Conservation (phyloP, 2,113 vertebrate species). For the Ceyx melanurus region DNA sequence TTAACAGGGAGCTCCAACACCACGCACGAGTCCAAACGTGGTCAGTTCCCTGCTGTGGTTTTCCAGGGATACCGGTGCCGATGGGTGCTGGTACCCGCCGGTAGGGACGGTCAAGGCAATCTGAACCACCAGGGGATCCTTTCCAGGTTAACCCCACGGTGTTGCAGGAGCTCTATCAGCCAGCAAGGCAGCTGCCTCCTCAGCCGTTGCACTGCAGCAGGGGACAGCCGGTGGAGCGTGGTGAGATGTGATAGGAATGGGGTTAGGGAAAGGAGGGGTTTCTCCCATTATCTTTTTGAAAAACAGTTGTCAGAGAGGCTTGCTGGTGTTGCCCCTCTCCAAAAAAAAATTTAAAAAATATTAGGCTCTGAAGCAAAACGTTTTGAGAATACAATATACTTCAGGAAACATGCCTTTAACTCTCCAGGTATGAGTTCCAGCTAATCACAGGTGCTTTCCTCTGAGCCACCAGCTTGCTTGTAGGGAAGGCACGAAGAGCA, state of each 20-base stretch:
- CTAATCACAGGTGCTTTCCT: not conserved
- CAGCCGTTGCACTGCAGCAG: rapidly evolving
- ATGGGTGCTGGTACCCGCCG: rapidly evolving
- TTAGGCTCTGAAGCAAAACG: not conserved
- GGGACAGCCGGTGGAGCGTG: not conserved
- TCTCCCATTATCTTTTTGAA: not conserved
- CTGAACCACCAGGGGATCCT: not conserved
- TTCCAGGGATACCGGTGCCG: not conserved
- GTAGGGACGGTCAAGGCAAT: not conserved
- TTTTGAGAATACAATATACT: not conserved
- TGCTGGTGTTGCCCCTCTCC: not conserved
- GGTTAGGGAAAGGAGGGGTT: not conserved
- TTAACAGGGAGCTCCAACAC: not conserved
- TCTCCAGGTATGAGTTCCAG: not conserved
- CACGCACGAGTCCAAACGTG: rapidly evolving
- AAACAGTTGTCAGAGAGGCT: not conserved
- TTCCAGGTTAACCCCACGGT: not conserved
- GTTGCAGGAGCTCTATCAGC: not conserved
- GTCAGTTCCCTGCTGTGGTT: rapidly evolving
- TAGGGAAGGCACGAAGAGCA: not conserved
- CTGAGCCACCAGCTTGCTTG: not conserved
- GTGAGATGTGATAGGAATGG: not conserved
- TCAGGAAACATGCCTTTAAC: not conserved
- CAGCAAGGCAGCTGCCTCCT: not conserved
- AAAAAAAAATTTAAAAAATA: not conserved